These are phyloP conservation scores for Carassius gibelio DNA, from an alignment of 2,113 vertebrate genomes.

Conservation along the genomic window DNA sequence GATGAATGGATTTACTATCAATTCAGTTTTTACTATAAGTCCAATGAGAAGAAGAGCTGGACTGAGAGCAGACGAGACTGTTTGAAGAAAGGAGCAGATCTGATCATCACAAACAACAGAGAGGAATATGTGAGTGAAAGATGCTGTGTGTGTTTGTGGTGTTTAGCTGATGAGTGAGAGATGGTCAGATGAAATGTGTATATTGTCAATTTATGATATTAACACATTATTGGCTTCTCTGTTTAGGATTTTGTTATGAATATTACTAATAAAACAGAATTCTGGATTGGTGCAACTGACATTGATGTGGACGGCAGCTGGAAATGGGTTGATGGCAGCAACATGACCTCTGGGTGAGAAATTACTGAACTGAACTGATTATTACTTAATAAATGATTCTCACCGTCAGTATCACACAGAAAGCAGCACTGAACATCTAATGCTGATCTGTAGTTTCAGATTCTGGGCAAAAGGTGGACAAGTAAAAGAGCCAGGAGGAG, in stretches of 20 bases:
- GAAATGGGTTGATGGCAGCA: not conserved
- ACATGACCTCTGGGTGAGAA: not conserved
- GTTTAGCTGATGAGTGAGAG: too few species aligned
- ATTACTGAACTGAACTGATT: not conserved
- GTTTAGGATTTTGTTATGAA: too few species aligned
- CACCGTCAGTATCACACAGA: too few species aligned
- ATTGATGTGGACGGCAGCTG: too few species aligned
- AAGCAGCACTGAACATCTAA: not conserved
- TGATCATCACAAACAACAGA: not conserved
- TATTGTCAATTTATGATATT: too few species aligned
- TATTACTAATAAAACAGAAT: too few species aligned
- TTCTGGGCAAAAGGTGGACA: not conserved
- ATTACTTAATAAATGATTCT: not conserved
- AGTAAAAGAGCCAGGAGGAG: too few species aligned
- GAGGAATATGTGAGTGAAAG: constrained; percentile 3
- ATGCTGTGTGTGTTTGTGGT: not conserved
- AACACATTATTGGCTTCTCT: too few species aligned
- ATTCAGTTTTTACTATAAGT: not conserved
- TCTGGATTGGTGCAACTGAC: too few species aligned
- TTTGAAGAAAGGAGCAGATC: not conserved
- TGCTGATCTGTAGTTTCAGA: not conserved
- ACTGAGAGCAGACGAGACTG: not conserved
- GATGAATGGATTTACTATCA: not conserved
- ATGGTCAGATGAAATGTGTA: too few species aligned
- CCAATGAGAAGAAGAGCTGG: not conserved